phyloP scores from a whole-genome alignment of 2,113 vertebrate genomes.

The Oryzias woworae region DNA sequence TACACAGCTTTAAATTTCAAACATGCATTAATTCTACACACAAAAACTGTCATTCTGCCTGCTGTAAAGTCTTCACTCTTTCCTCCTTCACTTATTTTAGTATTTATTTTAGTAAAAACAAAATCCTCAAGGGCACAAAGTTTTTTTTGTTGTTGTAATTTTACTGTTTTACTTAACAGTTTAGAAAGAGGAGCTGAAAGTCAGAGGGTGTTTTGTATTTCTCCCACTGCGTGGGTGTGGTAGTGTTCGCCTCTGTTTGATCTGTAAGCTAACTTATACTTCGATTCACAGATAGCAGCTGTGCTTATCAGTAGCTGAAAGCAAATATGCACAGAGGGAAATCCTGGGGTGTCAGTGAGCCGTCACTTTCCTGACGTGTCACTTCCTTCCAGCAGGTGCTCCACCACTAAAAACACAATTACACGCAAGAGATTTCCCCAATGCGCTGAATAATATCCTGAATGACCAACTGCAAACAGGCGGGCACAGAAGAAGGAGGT shows the following conservation, averaged over 20 bases:
- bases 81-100: neutral
- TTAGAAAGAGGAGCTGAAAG: neutral
- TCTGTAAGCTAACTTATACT: slow-evolving; percentile 22
- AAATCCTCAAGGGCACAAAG: neutral
- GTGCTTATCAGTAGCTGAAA: slow-evolving; percentile 32
- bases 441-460: slow-evolving; percentile 64
- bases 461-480: slow-evolving; percentile 53
- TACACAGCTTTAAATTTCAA: too few species aligned
- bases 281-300: slow-evolving; percentile 33
- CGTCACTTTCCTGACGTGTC: slow-evolving; percentile 19
- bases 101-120: too few species aligned
- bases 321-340: slow-evolving; percentile 20
- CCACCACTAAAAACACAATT: slow-evolving; percentile 16
- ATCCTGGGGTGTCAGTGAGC: slow-evolving; percentile 33
- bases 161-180: neutral
- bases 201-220: slow-evolving; percentile 4
- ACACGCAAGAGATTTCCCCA: slow-evolving; percentile 21
- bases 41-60: neutral
- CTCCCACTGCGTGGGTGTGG: slow-evolving; percentile 1
- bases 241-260: slow-evolving; percentile 20
- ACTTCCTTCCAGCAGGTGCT: slow-evolving; percentile 47
- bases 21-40: too few species aligned
- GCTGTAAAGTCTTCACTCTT: slow-evolving; percentile 8
- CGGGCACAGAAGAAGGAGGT: slow-evolving; percentile 31
- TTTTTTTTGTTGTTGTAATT: neutral